Evolutionary conservation across 2,113 vertebrate genomes (phyloP), one percentile per base, ranked within the genome.

Genomic region (Circaetus gallicus): DNA sequence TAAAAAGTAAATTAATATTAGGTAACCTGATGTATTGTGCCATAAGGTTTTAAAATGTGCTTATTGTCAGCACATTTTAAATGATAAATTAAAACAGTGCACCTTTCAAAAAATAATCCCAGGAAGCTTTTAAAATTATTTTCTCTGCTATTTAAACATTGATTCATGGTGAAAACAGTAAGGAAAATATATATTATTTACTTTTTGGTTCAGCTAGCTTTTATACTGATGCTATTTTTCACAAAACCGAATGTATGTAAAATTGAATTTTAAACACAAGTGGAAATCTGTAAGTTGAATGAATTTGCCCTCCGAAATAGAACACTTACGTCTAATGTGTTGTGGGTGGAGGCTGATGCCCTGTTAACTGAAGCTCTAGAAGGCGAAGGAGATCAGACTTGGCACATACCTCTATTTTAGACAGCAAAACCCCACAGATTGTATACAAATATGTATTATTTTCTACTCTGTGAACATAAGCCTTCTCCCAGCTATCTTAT

Each of bases 1-100:
- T 97, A 91, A 98, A 98, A 98, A 85, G 36, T 86, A 97, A 98
- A 98, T 98, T 98, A 97, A 98, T 98, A 97, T 97, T 82, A 97
- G 87, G 92, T 93, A 97, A 98, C 91, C 52, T 77, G 83, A 97
- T 97, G 94, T 52, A 62, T 70, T 91, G 49, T 81, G 55, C 28
- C 86, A 62, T 66, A 92, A 96, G 89, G 73, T 91, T 97, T 96
- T 86, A 88, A 88, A 97, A 96, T 93, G 36, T 93, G 38, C 82
- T 82, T 69, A 19, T 34, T 89, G 56, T 97, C 96, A 97, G 97
- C 89, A 84, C 55, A 95, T 97, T 95, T 94, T 73, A 89, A 93
- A 50, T 90, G 55, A 97, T 89, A 96, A 96, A 98, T 90, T 78
- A 90, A 84, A 91, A 81, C 26, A 77, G 13, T 26, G 10, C 21